Conservation (phyloP, 2,113 vertebrate genomes). For the Phyllostomus discolor region DNA sequence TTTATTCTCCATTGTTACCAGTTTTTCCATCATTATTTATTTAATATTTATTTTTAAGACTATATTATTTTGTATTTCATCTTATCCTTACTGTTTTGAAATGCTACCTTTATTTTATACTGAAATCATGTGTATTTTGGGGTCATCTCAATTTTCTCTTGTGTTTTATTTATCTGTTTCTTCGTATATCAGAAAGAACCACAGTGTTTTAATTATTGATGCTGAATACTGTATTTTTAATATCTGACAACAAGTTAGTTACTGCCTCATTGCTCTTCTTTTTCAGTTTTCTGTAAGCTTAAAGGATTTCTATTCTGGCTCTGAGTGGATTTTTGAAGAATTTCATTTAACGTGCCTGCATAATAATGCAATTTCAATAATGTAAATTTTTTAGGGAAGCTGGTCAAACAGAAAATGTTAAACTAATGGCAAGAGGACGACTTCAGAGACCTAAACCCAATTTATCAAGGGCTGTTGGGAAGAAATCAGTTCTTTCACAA, state of each 20-base stretch:
- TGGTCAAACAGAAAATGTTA: constrained; percentile 57
- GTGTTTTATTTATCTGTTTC: background rate
- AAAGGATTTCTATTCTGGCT: background rate
- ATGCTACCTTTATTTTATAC: background rate
- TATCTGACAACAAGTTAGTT: background rate
- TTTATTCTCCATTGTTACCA: background rate
- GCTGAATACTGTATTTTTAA: background rate
- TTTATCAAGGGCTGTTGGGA: constrained; percentile 66
- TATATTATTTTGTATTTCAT: background rate
- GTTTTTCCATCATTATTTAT: background rate
- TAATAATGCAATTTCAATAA: constrained; percentile 22
- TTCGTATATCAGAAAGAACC: background rate
- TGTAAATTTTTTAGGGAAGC: constrained; percentile 67
- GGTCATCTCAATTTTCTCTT: background rate
- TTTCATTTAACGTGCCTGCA: background rate
- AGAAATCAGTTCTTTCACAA: constrained; percentile 56
- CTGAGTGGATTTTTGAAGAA: background rate
- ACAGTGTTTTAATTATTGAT: background rate
- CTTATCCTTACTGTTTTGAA: background rate
- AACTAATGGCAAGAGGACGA: constrained; percentile 36
- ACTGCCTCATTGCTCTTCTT: background rate
- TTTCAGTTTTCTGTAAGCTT: background rate
- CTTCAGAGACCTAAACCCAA: constrained; percentile 76
- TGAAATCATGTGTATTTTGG: background rate
- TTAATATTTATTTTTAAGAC: background rate